Base-by-base conservation (phyloP, 2,113 vertebrate species). In the Coregonus clupeaformis region DNA sequence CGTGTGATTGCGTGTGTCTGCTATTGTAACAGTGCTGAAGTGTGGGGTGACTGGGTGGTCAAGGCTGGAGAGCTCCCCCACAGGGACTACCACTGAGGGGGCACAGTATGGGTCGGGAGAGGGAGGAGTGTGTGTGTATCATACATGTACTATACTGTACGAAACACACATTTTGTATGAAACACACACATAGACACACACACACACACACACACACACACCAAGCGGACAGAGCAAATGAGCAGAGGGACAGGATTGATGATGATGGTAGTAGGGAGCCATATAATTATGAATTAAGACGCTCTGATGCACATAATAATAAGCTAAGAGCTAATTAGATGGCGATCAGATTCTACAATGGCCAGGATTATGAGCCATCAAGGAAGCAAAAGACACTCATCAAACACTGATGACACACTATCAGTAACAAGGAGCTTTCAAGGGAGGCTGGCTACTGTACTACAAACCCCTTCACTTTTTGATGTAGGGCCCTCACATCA, bases 11-110 rank as follows among this genome's bases (percentile, higher is more conserved):
- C 18, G 18, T 49, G 68, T 66, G 73, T 57, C 3, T 55, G 65
- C 63, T 52, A 68, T 25, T 64, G 85, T 57, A 76, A 77, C 59
- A 65, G 32, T 57, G 49, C 69, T 69, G 78, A 82, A 82, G 85
- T 84, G 82, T 80, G 81, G 74, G 88, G 86, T 91, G 87, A 88
- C 77, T 73, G 84, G 79, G 82, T 83, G 88, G 89, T 87, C 89
- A 85, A 72, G 71, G 80, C 79, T 72, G 75, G 18, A 57, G 27
- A 82, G 77, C 25, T n/a, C 75, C n/a, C 74, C 70, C 82, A 79
- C 87, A 32, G 85, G 87, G 88, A 91, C 82, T 77, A 59, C n/a
- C 68, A 75, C 36, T 30, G 29, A 67, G n/a, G 49, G 45, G 72
- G 25, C 72, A 69, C 67, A 47, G 52, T 36, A 79, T 47, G 65